phyloP scores from a whole-genome alignment of 1,140 invertebrate genomes.

The Drosophila melanica region DNA sequence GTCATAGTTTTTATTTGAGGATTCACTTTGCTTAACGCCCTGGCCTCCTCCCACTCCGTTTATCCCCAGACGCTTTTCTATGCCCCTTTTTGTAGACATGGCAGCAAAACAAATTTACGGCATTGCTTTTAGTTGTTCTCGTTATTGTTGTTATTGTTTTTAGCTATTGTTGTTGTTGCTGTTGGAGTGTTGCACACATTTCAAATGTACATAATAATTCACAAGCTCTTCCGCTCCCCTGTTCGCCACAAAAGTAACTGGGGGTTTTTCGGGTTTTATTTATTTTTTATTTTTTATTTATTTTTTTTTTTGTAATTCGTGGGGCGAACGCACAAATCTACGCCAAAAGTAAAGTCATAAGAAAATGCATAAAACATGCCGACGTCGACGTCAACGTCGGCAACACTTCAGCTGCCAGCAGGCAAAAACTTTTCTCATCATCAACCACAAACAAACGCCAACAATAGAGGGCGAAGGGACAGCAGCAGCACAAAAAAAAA shows the following conservation, averaged over 20 bases:
- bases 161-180: slow-evolving; percentile 36
- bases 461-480: slow-evolving; percentile 53
- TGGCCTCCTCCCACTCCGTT: neutral
- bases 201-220: slow-evolving; percentile 82
- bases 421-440: slow-evolving; percentile 82
- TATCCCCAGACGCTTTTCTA: neutral
- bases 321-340: slow-evolving; percentile 48
- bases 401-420: slow-evolving; percentile 78
- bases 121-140: slow-evolving; percentile 76
- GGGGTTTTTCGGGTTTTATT: neutral
- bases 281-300: too few species aligned
- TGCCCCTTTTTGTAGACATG: slow-evolving; percentile 46
- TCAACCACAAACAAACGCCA: slow-evolving; percentile 81
- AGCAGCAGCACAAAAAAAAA: slow-evolving; percentile 34
- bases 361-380: slow-evolving; percentile 82
- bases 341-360: slow-evolving; percentile 79
- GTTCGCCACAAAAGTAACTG: slow-evolving; percentile 24
- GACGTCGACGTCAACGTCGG: slow-evolving; percentile 71
- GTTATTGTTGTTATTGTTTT: slow-evolving; percentile 67
- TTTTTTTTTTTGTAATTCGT: neutral
- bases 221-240: slow-evolving; percentile 48
- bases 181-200: slow-evolving; percentile 56
- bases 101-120: slow-evolving; percentile 76
- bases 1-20: slow-evolving; percentile 65
- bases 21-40: slow-evolving; percentile 32